Evolutionary conservation across 1,140 invertebrate species (phyloP), one percentile per base, ranked within the genome.

Genomic region (Drosophila sulfurigaster): DNA sequence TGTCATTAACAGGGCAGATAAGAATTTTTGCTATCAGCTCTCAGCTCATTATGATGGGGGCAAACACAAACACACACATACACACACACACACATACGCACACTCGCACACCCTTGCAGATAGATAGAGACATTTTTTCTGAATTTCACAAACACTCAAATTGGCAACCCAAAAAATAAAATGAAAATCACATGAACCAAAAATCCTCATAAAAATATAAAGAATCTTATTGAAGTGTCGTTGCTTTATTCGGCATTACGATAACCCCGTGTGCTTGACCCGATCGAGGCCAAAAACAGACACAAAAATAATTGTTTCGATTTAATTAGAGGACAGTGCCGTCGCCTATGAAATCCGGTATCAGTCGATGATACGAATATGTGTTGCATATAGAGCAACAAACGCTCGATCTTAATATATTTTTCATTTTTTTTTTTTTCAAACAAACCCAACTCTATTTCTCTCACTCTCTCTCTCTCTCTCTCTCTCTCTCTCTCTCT

Each of bases 1-100:
- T 88, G 83, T 85, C 83, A 88, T 88, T 88, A 88, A 85, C 85
- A 81, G 58, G 56, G 60, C 68, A 85, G 83, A 88, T 88, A 88
- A 88, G 66, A 32, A 41, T 2, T 43, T 5, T 28, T 43, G 52
- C 56, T 56, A 78, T 66, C 54, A 63, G 46, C 10, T 35, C 52
- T 48, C 60, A 32, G 75, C 78, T 86, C 78, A 86, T 86, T 86
- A 86, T 82, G 78, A 65, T 77, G 68, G 52, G 35, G 38, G 28
- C 51, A 46, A 25, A 49, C 30, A 65, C 2, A 7, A 16, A 54
- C 52, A 60, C 20, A 60, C 2, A 13, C 35, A 41, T 7, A 43
- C 48, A 38, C 20, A 43, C 8, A 51, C 28, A 41, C 38, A 35
- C 41, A 41, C 28, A 56, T 1, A 8, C 38, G 46, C 58, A 25